Evolutionary conservation across 2,888 invertebrate species (phyloP), one percentile per base, ranked within the genome.

Genomic region (Drosophila algonquin): DNA sequence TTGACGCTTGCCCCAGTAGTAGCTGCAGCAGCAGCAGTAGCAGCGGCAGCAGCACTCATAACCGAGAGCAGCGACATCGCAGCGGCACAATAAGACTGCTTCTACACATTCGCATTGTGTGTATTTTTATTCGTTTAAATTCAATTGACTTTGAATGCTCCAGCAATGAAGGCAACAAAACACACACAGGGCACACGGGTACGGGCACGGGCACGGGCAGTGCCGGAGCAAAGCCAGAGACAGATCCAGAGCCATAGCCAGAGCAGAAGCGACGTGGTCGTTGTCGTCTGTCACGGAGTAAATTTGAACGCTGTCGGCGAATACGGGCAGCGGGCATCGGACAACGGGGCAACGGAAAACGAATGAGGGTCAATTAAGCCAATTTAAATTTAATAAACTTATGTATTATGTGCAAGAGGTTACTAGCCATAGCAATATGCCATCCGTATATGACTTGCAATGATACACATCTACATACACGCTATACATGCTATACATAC

Each of bases 311-410:
- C 69, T 70, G 72, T 63, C 71, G 75, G 73, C 79, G 54, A 72
- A 64, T 77, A 75, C 60, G 75, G 59, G 73, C 63, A 58, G n/a
- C 52, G 35, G 59, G 73, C 63, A 58, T n/a, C 52, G 35, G 45
- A 40, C 61, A 62, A 8, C 57, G 21, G 63, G 77, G 77, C 82
- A 86, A 77, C 83, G 88, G 86, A 88, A 85, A 86, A 81, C 86
- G 88, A 90, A 90, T 90, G 90, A 90, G 91, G 92, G 92, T 92
- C 92, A 92, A 92, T 92, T 92, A 91, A 92, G 92, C 89, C 92
- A 92, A 92, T 92, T 92, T 92, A 91, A 92, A 92, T 92, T 91
- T 91, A 92, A 92, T 92, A 92, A 92, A 92, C 89, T 91, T 91
- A 91, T 84, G 83, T 84, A 84, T 92, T 91, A 91, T 92, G 90